Evolutionary conservation across 2,113 vertebrate species (phyloP), one percentile per base, ranked within the genome.

Genomic region (Rynchops niger): DNA sequence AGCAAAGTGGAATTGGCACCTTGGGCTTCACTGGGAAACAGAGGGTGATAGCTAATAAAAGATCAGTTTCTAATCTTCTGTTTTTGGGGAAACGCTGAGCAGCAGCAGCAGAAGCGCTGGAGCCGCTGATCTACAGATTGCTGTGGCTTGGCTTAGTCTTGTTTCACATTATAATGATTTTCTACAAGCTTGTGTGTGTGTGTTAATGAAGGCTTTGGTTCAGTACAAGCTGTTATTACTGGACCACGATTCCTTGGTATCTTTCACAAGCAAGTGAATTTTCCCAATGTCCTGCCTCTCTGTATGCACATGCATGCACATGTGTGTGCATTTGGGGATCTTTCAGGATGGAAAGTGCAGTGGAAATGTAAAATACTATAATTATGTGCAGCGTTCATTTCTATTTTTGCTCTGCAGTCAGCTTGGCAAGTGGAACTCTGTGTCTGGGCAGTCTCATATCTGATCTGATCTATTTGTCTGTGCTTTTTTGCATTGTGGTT

Each of bases 281-380:
- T 94, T 90, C 59, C 42, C 38, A 21, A 2, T 11, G 38, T 91
- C 70, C 71, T 94, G 42, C 74, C 38, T 89, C 83, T 89, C 49
- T 61, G 29, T 90, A 66, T 82, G 87, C 89, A 84, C 85, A 88
- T 62, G 65, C 49, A 10, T 90, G 74, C 90, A 96, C 92, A 32
- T 90, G 87, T 73, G 62, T 86, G 85, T 94, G 93, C 71, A 61
- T 82, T 82, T 73, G 72, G 82, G 82, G 59, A 86, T 96, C 10
- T 15, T 93, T 90, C 84, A 71, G 87, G 82, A 93, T 88, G 93
- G 91, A 96, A 94, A 94, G 82, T 78, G 91, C 70, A 67, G 79
- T 96, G 93, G 89, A 96, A 95, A 96, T 88, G 91, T 97, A 96
- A 96, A 96, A 94, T 90, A 95, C 95, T 96, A 23, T 95, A 96